A percentile compares a stretch with the other conserved stretches of the same genome.
Conservation (phyloP, 2,113 vertebrate genomes). For the Nesospiza acunhae region DNA sequence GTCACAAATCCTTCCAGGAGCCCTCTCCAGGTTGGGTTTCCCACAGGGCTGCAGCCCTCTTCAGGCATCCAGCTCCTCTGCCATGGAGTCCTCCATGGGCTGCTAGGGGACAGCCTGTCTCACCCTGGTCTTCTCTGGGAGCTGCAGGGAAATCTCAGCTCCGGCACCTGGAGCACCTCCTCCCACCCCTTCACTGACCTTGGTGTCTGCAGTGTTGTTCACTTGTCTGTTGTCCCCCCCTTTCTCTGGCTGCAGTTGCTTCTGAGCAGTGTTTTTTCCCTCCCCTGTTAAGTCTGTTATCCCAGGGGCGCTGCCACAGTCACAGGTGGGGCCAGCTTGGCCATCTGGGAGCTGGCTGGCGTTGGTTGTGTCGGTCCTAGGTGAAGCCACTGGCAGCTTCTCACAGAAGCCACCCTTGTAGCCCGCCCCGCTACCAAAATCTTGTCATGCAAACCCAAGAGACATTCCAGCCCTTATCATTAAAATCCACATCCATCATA, state of each 20-base stretch:
- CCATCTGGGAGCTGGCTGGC: neutral
- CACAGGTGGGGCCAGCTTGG: neutral
- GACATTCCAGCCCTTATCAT: neutral
- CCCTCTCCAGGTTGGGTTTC: rapidly evolving
- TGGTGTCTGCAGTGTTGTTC: neutral
- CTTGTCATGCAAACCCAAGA: neutral
- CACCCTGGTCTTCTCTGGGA: neutral
- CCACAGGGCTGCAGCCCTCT: neutral
- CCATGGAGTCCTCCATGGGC: rapidly evolving
- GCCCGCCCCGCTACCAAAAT: neutral
- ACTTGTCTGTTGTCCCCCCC: neutral
- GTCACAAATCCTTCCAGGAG: neutral
- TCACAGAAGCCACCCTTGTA: neutral
- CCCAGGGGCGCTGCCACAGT: neutral
- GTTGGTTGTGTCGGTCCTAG: rapidly evolving
- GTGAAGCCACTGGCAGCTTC: neutral
- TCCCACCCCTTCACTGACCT: neutral
- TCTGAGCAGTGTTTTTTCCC: neutral
- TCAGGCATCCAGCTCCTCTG: neutral
- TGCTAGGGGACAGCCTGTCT: neutral
- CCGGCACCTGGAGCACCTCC: neutral
- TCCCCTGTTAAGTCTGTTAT: neutral
- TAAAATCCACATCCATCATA: neutral
- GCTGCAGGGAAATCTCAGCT: neutral
- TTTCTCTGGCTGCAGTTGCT: neutral